These are phyloP conservation scores for Drosophila paulistorum DNA, from an alignment of 1,140 invertebrate species.

Conservation along the genomic window DNA sequence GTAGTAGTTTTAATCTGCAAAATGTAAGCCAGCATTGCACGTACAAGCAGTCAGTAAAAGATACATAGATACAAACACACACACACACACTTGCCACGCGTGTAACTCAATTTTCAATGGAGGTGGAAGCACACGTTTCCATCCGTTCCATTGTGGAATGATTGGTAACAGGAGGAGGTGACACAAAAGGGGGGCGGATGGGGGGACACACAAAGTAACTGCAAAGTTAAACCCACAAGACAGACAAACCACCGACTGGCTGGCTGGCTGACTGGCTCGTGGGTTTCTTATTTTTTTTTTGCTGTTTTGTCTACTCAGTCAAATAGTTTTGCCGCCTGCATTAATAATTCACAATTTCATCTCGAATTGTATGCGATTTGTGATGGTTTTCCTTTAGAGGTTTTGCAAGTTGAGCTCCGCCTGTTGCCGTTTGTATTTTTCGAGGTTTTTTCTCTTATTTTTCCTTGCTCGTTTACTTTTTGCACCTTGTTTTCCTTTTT, in stretches of 20 bases:
- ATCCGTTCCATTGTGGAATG: conserved; percentile 3
- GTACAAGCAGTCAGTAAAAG: conserved; percentile 42
- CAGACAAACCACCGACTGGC: conserved; percentile 5
- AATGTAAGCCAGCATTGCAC: conserved; percentile 57
- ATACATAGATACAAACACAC: conserved; percentile 55
- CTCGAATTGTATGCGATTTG: conserved; percentile 81
- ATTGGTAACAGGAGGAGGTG: not conserved
- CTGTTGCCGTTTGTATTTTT: conserved; percentile 57
- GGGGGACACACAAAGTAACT: conserved; percentile 5
- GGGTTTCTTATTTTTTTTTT: conserved; percentile 35
- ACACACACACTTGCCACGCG: conserved; percentile 53
- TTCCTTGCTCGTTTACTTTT: conserved; percentile 15
- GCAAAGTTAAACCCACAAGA: conserved; percentile 21
- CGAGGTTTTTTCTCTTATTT: conserved; percentile 22
- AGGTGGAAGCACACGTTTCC: conserved; percentile 56
- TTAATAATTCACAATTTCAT: conserved; percentile 83
- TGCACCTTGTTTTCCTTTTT: conserved; percentile 7
- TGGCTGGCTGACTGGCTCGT: conserved; percentile 27
- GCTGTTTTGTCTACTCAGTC: conserved; percentile 68
- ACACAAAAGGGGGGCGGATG: conserved; percentile 4
- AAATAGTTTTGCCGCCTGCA: conserved; percentile 78
- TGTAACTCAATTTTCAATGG: conserved; percentile 81
- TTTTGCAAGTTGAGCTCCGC: conserved; percentile 39
- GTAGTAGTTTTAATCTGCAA: conserved; percentile 69
- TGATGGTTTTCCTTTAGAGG: conserved; percentile 75